Percentiles rank a stretch among this genome's conserved stretches.
These are phyloP conservation scores for Melolontha melolontha DNA, from an alignment of 2,888 invertebrate genomes.

Conservation along the genomic window DNA sequence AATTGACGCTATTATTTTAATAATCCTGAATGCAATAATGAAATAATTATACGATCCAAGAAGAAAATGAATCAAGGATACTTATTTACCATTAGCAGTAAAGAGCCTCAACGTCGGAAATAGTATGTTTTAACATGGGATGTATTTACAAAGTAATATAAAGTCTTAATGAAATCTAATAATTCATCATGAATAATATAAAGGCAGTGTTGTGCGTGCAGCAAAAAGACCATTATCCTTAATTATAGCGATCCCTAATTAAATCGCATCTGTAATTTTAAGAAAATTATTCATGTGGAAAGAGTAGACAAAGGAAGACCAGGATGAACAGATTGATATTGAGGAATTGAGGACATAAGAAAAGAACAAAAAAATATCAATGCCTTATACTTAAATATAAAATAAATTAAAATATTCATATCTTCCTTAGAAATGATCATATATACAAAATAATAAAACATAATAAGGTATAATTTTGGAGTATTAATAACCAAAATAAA, in stretches of 20 bases:
- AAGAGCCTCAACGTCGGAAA: constrained; percentile 11
- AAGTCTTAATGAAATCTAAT: constrained; percentile 15
- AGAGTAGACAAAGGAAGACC: too few relatives aligned
- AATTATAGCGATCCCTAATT: constrained; percentile 21
- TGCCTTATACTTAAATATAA: too few relatives aligned
- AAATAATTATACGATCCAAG: constrained; percentile 12
- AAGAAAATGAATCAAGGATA: neutral
- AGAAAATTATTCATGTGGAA: constrained; percentile 11
- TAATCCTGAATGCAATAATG: constrained; percentile 1
- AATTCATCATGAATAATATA: constrained; percentile 25
- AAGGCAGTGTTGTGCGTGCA: constrained; percentile 11
- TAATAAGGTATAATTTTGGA: too few relatives aligned
- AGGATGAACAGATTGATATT: too few relatives aligned
- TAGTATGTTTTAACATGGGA: neutral
- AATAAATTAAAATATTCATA: too few relatives aligned
- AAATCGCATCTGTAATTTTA: constrained; percentile 30
- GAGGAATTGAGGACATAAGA: too few relatives aligned
- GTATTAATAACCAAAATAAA: too few relatives aligned
- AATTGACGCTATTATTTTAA: constrained; percentile 1
- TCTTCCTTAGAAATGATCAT: too few relatives aligned
- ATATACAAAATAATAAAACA: too few relatives aligned
- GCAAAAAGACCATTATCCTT: constrained; percentile 14
- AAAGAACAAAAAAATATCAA: too few relatives aligned
- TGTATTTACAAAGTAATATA: constrained; percentile 29
- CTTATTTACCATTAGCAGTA: constrained; percentile 15